A percentile compares a stretch with the other conserved stretches of the same genome.
phyloP scores from a whole-genome alignment of 1,140 invertebrate genomes.

The Daktulosphaira vitifoliae region DNA sequence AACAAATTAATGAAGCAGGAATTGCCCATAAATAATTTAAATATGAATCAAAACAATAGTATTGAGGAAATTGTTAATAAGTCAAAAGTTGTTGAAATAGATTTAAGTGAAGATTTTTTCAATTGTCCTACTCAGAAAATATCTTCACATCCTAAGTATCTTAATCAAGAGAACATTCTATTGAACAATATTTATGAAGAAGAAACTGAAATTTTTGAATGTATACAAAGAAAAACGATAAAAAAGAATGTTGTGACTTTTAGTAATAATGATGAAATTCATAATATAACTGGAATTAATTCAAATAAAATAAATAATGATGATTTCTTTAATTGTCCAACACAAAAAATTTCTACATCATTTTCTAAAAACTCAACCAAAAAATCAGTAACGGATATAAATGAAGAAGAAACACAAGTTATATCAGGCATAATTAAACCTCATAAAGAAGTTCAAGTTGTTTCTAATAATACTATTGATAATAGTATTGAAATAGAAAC shows the following conservation, averaged over 20 bases:
- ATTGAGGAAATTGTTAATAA: background rate
- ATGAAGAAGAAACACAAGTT: background rate
- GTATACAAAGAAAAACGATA: too few relatives aligned
- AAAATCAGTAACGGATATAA: background rate
- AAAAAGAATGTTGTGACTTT: too few relatives aligned
- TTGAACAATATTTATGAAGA: too few relatives aligned
- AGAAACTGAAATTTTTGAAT: too few relatives aligned
- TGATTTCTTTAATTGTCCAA: conserved; percentile 4
- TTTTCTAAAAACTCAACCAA: background rate
- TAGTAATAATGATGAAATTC: background rate
- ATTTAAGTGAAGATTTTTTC: conserved; percentile 13
- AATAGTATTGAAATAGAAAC: too few relatives aligned
- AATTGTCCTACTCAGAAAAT: background rate
- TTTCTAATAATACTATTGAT: too few relatives aligned
- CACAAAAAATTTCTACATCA: background rate
- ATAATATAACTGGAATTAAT: background rate
- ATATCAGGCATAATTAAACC: too few relatives aligned
- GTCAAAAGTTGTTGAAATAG: background rate
- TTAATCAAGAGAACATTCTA: too few relatives aligned
- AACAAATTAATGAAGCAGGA: too few relatives aligned
- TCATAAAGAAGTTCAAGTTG: too few relatives aligned
- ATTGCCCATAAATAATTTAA: background rate
- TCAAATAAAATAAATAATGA: background rate
- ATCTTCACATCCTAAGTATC: background rate
- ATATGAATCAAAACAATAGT: background rate